phyloP scores from a whole-genome alignment of 1,140 invertebrate genomes.

The Drosophila pandora region DNA sequence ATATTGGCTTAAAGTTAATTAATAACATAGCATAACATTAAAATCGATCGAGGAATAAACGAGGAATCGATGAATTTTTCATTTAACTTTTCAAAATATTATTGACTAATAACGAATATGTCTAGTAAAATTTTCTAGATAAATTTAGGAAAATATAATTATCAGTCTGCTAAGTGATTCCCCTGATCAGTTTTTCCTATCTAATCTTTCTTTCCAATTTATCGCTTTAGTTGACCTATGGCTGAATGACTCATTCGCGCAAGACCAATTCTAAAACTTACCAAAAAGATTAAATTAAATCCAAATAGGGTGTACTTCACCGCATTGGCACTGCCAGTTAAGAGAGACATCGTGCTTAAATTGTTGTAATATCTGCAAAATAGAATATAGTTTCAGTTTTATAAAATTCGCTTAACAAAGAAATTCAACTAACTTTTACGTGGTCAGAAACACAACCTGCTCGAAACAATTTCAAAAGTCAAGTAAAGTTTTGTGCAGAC shows the following conservation, averaged over 20 bases:
- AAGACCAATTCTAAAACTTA: constrained; percentile 83
- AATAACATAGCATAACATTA: no score
- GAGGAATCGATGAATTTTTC: no score
- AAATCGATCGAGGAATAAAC: no score
- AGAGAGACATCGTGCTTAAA: constrained; percentile 62
- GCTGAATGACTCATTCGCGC: constrained; percentile 21
- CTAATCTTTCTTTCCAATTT: constrained; percentile 10
- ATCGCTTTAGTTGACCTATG: background rate
- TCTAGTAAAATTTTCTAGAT: background rate
- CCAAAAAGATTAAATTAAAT: constrained; percentile 89
- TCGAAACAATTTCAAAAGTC: constrained; percentile 37
- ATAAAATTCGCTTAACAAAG: background rate
- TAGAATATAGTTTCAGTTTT: background rate
- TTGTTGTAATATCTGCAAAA: constrained; percentile 13
- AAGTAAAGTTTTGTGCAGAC: constrained; percentile 34
- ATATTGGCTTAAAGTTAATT: no score
- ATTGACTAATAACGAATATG: no score
- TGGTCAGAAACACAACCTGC: constrained; percentile 39
- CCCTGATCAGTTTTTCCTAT: constrained; percentile 6
- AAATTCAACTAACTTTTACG: constrained; percentile 9
- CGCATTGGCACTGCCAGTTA: constrained; percentile 84
- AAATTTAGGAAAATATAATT: background rate
- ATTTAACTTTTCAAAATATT: no score
- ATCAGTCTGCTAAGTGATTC: constrained; percentile 2
- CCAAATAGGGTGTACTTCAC: constrained; percentile 88